Evolutionary conservation across 2,888 invertebrate species (phyloP), one percentile per base, ranked within the genome.

Genomic region (Megaustenia siamemsis): DNA sequence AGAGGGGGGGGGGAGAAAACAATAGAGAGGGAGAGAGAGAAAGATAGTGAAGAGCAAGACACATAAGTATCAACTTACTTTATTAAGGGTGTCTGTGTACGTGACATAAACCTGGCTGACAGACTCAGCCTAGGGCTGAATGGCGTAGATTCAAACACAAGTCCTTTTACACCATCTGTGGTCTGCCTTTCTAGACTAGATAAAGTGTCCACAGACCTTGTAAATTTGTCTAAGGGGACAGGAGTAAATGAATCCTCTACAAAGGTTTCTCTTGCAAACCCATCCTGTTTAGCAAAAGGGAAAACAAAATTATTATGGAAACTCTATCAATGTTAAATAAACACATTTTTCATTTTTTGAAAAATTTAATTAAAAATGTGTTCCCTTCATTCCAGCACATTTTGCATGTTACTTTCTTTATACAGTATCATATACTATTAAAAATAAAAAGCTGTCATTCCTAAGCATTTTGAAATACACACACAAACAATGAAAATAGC

Each of bases 31-130:
- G n/a, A n/a, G n/a, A n/a, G n/a, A n/a, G n/a, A n/a, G n/a, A n/a
- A n/a, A n/a, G n/a, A n/a, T n/a, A n/a, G n/a, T n/a, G n/a, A 66
- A 66, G 2, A 66, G 8, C n/a, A 66, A 66, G 4, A n/a, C 5
- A n/a, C n/a, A n/a, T n/a, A n/a, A n/a, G n/a, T n/a, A n/a, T n/a
- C n/a, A n/a, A 84, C 84, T 66, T 83, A 90, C 90, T 86, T 88
- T 76, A 87, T 82, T 43, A 81, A 86, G 8, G 89, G 86, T 63
- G 87, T 88, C 80, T 89, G 89, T 12, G 91, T 88, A 56, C 88
- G 86, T 0, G 92, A 92, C 81, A 92, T 89, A 87, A 93, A 93
- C 49, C 90, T 87, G 66, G 92, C 89, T 15, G 93, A 92, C 73
- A 93, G 90, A 85, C 91, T 91, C 53, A 90, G 90, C 43, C 93